A percentile compares a stretch with the other conserved stretches of the same genome.
These are phyloP conservation scores for Spea hammondii DNA, from an alignment of 2,797 vertebrate species.

Conservation along the genomic window DNA sequence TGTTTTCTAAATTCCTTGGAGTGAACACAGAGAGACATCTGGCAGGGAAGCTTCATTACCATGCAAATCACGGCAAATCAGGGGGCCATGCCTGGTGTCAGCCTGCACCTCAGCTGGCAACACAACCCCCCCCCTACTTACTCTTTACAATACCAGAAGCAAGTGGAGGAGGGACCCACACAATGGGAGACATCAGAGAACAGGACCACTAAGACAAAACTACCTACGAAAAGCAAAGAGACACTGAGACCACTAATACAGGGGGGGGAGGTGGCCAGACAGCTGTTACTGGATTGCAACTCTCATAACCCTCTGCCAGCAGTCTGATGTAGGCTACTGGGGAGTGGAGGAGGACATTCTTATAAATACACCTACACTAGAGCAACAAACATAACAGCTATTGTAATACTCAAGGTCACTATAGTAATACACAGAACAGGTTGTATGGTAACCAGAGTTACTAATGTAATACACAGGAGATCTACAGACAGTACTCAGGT, in stretches of 20 bases:
- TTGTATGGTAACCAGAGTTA: background rate
- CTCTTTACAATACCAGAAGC: background rate
- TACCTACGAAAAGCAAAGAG: background rate
- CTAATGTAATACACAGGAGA: background rate
- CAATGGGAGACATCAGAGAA: constrained; percentile 22
- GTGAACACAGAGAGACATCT: constrained; percentile 82
- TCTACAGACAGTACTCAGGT: background rate
- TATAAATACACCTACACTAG: background rate
- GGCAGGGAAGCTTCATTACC: constrained; percentile 62
- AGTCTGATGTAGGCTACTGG: no score
- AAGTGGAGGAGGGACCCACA: constrained; percentile 6
- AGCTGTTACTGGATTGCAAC: no score
- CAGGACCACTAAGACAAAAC: background rate
- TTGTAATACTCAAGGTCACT: background rate
- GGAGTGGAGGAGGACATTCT: no score
- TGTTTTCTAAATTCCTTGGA: constrained; percentile 69
- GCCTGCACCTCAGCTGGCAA: constrained; percentile 11
- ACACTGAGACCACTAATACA: no score
- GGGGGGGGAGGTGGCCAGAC: no score
- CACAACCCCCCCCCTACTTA: background rate
- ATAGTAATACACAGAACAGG: background rate
- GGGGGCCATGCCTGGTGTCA: constrained; percentile 23
- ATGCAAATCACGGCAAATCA: constrained; percentile 36
- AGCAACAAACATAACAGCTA: constrained; percentile 1
- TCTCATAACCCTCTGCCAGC: no score